Evolutionary conservation across 2,113 vertebrate genomes (phyloP).

Genomic region (Pollimyrus isidori): DNA sequence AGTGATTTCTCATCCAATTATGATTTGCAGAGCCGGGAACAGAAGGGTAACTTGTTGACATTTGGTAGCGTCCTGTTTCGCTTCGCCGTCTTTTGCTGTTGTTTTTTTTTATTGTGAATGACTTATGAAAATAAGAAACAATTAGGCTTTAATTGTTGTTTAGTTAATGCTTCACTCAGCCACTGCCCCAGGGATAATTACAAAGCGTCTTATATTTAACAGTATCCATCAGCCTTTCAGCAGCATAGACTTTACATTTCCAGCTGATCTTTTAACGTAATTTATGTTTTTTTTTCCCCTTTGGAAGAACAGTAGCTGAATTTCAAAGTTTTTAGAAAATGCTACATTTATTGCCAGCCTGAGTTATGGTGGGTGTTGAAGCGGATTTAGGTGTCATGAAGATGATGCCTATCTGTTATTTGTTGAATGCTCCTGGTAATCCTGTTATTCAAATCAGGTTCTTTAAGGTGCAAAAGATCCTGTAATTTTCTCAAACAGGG

Average conservation of each 20-base stretch:
- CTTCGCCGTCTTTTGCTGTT: neutral
- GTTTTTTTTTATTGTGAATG: neutral
- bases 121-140: neutral
- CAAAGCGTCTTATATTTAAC: neutral
- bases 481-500: neutral
- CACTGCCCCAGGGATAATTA: neutral
- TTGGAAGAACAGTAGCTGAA: neutral
- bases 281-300: neutral
- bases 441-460: neutral
- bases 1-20: neutral
- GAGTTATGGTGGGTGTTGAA: neutral
- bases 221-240: neutral
- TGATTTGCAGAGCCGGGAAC: neutral
- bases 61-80: neutral
- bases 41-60: neutral
- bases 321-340: neutral
- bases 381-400: neutral
- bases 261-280: neutral
- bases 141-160: neutral
- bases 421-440: neutral
- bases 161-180: neutral
- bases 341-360: neutral
- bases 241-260: neutral
- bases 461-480: neutral
- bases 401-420: neutral